Conservation (phyloP, 2,797 vertebrate species). For the Hylomyscus alleni region DNA sequence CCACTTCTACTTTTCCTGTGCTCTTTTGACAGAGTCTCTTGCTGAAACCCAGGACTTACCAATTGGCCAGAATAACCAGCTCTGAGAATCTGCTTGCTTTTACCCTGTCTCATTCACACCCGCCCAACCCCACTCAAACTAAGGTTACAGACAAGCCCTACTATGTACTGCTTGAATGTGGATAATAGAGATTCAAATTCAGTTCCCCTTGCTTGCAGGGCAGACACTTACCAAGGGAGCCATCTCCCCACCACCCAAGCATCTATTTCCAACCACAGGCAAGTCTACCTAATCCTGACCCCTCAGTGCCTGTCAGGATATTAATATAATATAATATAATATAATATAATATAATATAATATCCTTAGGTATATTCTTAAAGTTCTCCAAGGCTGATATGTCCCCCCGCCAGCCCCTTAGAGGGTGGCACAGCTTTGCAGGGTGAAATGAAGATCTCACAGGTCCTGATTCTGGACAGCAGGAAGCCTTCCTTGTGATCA, state of each 20-base stretch:
- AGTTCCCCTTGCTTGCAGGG: background rate
- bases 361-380: background rate
- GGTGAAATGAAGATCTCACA: background rate
- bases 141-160: background rate
- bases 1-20: too few relatives aligned
- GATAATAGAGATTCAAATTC: background rate
- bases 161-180: background rate
- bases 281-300: background rate
- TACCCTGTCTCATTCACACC: background rate
- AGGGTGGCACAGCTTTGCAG: background rate
- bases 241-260: too few relatives aligned
- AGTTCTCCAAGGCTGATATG: background rate
- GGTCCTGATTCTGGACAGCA: background rate
- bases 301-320: background rate
- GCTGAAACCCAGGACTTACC: too few relatives aligned
- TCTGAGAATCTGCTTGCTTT: background rate
- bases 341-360: too few relatives aligned
- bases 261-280: background rate
- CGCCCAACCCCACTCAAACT: background rate
- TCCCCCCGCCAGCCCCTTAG: fast-evolving
- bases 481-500: background rate
- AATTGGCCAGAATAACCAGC: background rate
- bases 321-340: too few relatives aligned
- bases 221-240: background rate
- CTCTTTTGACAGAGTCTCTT: background rate